Evolutionary conservation across 2,797 vertebrate genomes (phyloP).

Genomic region (Acrocephalus scirpaceus): DNA sequence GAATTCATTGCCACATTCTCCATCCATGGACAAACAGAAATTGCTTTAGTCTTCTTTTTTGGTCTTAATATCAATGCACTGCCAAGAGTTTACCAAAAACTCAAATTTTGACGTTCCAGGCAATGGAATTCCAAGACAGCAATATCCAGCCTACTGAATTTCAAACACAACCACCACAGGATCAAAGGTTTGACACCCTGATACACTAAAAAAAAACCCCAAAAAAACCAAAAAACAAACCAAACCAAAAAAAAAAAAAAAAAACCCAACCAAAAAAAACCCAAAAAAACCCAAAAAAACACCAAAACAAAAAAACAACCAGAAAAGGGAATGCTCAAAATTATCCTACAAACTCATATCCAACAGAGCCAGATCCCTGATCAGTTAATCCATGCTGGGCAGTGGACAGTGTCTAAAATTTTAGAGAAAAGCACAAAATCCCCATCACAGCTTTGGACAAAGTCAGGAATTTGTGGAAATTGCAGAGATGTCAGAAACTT

Average conservation of each 20-base stretch:
- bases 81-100: neutral
- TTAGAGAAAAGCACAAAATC: neutral
- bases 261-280: too few relatives aligned
- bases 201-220: neutral
- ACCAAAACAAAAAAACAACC: neutral
- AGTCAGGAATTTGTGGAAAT: neutral
- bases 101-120: neutral
- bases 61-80: neutral
- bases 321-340: neutral
- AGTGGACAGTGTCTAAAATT: neutral
- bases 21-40: neutral
- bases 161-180: neutral
- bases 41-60: neutral
- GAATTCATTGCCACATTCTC: neutral
- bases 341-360: neutral
- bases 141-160: neutral
- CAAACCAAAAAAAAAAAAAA: too few relatives aligned
- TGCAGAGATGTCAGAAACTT: neutral
- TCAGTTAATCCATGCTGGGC: neutral
- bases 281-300: too few relatives aligned
- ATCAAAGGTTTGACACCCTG: neutral
- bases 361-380: neutral
- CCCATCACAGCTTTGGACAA: neutral
- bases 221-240: too few relatives aligned
- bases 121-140: neutral